A percentile compares a stretch with the other conserved stretches of the same genome.
Evolutionary conservation across 1,140 invertebrate genomes (phyloP).

Genomic region (Temnothorax curvispinosus): DNA sequence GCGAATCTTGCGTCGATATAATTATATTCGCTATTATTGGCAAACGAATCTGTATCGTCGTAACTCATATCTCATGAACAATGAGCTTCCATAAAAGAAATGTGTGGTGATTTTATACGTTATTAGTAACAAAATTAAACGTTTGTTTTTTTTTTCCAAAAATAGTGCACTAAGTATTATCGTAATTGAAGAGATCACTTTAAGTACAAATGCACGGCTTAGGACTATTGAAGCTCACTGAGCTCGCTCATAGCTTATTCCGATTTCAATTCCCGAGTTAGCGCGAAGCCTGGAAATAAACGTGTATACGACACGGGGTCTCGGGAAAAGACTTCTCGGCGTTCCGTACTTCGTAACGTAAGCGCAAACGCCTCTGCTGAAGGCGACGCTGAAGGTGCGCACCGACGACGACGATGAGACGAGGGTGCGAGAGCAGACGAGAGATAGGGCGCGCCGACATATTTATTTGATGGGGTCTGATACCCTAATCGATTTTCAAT

Average conservation of each 20-base stretch:
- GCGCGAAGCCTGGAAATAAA: background rate
- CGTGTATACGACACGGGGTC: background rate
- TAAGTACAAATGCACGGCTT: background rate
- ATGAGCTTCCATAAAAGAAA: background rate
- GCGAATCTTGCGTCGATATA: background rate
- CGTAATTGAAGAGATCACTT: background rate
- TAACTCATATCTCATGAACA: background rate
- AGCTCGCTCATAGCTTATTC: constrained; percentile 3
- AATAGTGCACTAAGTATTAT: background rate
- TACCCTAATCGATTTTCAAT: constrained; percentile 75
- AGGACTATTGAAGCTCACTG: background rate
- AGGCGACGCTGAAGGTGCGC: constrained; percentile 1
- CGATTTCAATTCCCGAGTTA: constrained; percentile 21
- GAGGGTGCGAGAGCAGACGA: constrained; percentile 20
- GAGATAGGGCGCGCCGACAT: constrained; percentile 63
- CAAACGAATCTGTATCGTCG: background rate
- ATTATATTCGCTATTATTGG: background rate
- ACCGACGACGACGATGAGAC: constrained; percentile 6
- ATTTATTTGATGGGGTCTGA: constrained; percentile 68
- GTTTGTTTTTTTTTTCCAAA: background rate
- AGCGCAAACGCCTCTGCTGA: constrained; percentile 21
- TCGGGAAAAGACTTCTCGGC: background rate
- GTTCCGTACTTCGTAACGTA: background rate
- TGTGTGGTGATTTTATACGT: background rate
- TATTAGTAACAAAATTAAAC: background rate